Conservation (phyloP, 2,888 invertebrate species). For the Eurytoma californica region DNA sequence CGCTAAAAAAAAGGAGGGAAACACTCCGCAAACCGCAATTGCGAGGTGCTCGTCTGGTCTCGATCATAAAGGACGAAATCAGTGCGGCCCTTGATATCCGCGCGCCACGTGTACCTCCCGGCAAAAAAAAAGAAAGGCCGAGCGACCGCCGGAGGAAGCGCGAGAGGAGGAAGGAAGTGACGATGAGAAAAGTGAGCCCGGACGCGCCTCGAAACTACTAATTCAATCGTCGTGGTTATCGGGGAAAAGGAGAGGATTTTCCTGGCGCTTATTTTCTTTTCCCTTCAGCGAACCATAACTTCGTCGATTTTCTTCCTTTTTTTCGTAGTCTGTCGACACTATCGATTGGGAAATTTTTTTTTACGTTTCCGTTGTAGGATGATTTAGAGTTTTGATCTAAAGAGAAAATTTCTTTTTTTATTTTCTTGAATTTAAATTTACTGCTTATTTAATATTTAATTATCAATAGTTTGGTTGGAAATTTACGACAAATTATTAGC, state of each 20-base stretch:
- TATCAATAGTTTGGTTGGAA: too few relatives aligned
- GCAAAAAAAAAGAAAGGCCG: not conserved
- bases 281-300: too few relatives aligned
- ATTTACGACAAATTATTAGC: too few relatives aligned
- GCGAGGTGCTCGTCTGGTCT: not conserved
- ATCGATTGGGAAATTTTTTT: too few relatives aligned
- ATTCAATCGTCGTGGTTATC: conserved; percentile 19
- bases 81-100: not conserved
- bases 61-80: conserved; percentile 31
- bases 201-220: conserved; percentile 28
- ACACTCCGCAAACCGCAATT: not conserved
- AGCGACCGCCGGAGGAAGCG: not conserved
- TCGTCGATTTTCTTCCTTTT: not conserved
- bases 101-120: not conserved
- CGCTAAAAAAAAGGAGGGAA: not conserved
- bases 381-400: too few relatives aligned
- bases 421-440: too few relatives aligned
- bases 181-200: conserved; percentile 11
- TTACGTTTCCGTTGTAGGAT: too few relatives aligned
- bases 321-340: not conserved
- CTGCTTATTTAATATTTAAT: too few relatives aligned
- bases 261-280: not conserved
- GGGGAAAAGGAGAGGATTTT: not conserved
- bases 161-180: conserved; percentile 4
- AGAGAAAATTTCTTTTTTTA: too few relatives aligned